Percentiles rank a stretch among this genome's conserved stretches.
Conservation (phyloP, 2,113 vertebrate genomes). For the Monopterus albus region DNA sequence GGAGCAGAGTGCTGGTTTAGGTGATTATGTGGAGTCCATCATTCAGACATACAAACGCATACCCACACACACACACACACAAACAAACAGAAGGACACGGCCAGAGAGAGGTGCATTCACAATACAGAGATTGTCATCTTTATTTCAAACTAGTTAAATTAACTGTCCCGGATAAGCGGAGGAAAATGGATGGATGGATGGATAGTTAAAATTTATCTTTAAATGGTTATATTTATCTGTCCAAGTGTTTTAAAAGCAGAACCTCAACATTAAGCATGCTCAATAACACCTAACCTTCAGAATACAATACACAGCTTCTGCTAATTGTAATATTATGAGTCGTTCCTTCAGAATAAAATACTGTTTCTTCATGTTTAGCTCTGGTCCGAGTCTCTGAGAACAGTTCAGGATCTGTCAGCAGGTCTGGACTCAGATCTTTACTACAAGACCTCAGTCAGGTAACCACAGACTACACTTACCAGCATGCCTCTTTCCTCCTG, state of each 20-base stretch:
- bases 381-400: conserved; percentile 80
- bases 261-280: too few relatives aligned
- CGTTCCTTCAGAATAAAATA: conserved; percentile 24
- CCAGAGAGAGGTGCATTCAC: conserved; percentile 29
- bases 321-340: not conserved
- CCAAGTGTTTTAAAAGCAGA: not conserved
- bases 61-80: not conserved
- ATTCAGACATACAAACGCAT: too few relatives aligned
- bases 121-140: conserved; percentile 59
- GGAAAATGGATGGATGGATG: too few relatives aligned
- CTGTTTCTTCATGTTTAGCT: conserved; percentile 63
- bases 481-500: conserved; percentile 7
- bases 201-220: too few relatives aligned
- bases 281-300: not conserved
- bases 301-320: conserved; percentile 5
- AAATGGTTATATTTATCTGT: too few relatives aligned
- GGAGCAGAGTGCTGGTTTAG: not conserved
- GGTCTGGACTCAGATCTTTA: conserved; percentile 78
- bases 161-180: too few relatives aligned
- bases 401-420: conserved; percentile 69
- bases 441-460: conserved; percentile 88
- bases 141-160: too few relatives aligned
- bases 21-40: too few relatives aligned
- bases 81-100: conserved; percentile 28
- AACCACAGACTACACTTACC: conserved; percentile 27